Evolutionary conservation across 2,888 invertebrate genomes (phyloP).

Genomic region (Thereva nobilitata): DNA sequence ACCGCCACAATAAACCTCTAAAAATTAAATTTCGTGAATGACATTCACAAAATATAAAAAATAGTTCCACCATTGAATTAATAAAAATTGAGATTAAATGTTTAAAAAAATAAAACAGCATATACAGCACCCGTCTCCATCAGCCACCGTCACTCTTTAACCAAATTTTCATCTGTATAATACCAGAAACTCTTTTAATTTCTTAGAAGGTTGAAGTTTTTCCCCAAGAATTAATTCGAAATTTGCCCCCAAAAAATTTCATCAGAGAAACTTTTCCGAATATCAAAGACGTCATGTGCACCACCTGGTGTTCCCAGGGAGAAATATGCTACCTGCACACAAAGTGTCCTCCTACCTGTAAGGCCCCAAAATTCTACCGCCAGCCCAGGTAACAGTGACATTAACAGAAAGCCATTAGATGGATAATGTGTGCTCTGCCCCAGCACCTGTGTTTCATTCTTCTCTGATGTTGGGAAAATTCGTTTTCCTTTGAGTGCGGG

Average conservation of each 20-base stretch:
- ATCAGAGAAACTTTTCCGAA: slow-evolving; percentile 29
- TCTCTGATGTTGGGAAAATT: slow-evolving; percentile 32
- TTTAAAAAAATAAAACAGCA: too few species aligned
- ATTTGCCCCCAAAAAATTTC: slow-evolving; percentile 25
- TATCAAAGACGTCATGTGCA: slow-evolving; percentile 39
- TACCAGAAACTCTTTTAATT: slow-evolving; percentile 14
- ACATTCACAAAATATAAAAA: too few species aligned
- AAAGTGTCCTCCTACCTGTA: slow-evolving; percentile 26
- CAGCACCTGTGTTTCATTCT: slow-evolving; percentile 35
- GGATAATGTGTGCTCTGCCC: slow-evolving; percentile 33
- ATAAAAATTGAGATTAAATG: too few species aligned
- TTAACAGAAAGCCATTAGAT: slow-evolving; percentile 38
- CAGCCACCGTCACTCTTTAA: too few species aligned
- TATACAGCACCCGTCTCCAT: too few species aligned
- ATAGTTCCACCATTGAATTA: too few species aligned
- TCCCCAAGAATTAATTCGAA: slow-evolving; percentile 30
- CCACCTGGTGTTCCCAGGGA: slow-evolving; percentile 34
- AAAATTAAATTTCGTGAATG: too few species aligned
- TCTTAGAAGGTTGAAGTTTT: slow-evolving; percentile 27
- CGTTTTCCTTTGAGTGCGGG: slow-evolving; percentile 27
- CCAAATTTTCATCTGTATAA: too few species aligned
- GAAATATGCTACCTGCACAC: slow-evolving; percentile 33
- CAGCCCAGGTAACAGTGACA: slow-evolving; percentile 33
- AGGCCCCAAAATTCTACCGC: slow-evolving; percentile 1
- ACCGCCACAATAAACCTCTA: too few species aligned